These are phyloP conservation scores for Neolamprologus cancellatus DNA, from an alignment of 2,113 vertebrate genomes.

Conservation along the genomic window DNA sequence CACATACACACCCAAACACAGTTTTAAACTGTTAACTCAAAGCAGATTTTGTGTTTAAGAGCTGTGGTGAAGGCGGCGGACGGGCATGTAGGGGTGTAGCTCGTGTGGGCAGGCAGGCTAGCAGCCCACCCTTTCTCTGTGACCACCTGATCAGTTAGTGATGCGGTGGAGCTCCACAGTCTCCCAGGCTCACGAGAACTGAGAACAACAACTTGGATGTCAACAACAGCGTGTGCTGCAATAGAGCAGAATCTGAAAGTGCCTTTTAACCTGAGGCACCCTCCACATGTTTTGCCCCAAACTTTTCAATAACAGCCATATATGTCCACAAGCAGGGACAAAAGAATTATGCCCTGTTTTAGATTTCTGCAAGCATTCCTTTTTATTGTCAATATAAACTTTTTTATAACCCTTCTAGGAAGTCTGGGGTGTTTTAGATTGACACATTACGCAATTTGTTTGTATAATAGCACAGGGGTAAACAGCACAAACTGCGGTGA, in stretches of 20 bases:
- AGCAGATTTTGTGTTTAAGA: slow-evolving; percentile 56
- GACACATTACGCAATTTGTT: slow-evolving; percentile 64
- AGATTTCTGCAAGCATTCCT: slow-evolving; percentile 24
- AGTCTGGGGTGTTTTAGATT: slow-evolving; percentile 34
- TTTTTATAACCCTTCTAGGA: slow-evolving; percentile 32
- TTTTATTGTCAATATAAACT: slow-evolving; percentile 53
- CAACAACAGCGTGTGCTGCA: slow-evolving; percentile 1
- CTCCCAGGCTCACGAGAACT: slow-evolving; percentile 18
- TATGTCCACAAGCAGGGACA: background rate
- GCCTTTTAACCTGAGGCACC: background rate
- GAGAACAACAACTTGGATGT: slow-evolving; percentile 24
- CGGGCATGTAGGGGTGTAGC: slow-evolving; percentile 43
- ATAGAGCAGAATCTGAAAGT: background rate
- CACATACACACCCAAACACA: background rate
- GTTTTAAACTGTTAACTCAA: slow-evolving; percentile 53
- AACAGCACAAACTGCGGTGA: slow-evolving; percentile 62
- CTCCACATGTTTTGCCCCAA: background rate
- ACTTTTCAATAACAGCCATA: background rate
- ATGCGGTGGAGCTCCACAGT: slow-evolving; percentile 20
- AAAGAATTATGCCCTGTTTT: slow-evolving; percentile 4
- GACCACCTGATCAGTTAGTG: slow-evolving; percentile 61
- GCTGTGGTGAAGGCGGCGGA: slow-evolving; percentile 41
- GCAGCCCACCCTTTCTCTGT: slow-evolving; percentile 40
- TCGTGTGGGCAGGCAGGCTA: slow-evolving; percentile 47
- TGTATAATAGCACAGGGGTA: slow-evolving; percentile 49